Evolutionary conservation across 1,140 invertebrate genomes (phyloP).

Genomic region (Saxidomus purpurata): DNA sequence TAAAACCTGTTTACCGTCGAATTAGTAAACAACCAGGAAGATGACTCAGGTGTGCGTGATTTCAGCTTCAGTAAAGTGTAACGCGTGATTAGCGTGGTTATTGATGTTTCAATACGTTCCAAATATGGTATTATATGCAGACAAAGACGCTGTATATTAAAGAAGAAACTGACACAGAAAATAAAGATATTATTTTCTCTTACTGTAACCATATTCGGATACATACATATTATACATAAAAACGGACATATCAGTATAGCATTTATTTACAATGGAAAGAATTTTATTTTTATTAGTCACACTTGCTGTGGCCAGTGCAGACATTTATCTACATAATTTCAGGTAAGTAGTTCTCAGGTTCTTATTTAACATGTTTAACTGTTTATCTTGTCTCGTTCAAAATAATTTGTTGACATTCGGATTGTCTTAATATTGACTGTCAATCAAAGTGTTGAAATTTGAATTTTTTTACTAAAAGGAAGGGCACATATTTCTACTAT

Average conservation of each 20-base stretch:
- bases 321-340: constrained; percentile 81
- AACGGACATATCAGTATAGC: background rate
- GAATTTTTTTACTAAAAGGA: too few relatives aligned
- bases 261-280: background rate
- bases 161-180: background rate
- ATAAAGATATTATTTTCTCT: background rate
- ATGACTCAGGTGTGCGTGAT: constrained; percentile 29
- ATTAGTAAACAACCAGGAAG: constrained; percentile 33
- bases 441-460: too few relatives aligned
- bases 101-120: background rate
- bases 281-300: background rate
- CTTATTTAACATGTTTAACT: too few relatives aligned
- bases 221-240: background rate
- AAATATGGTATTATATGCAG: background rate
- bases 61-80: background rate
- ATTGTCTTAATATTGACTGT: too few relatives aligned
- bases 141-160: background rate
- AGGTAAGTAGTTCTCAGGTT: constrained; percentile 20
- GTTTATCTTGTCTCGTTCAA: too few relatives aligned
- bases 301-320: constrained; percentile 43
- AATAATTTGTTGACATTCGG: too few relatives aligned
- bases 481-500: too few relatives aligned
- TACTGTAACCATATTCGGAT: background rate
- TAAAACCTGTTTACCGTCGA: constrained; percentile 3
- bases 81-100: background rate